A percentile compares a stretch with the other conserved stretches of the same genome.
Evolutionary conservation across 2,888 invertebrate genomes (phyloP).

Genomic region (Hydropsyche betteni): DNA sequence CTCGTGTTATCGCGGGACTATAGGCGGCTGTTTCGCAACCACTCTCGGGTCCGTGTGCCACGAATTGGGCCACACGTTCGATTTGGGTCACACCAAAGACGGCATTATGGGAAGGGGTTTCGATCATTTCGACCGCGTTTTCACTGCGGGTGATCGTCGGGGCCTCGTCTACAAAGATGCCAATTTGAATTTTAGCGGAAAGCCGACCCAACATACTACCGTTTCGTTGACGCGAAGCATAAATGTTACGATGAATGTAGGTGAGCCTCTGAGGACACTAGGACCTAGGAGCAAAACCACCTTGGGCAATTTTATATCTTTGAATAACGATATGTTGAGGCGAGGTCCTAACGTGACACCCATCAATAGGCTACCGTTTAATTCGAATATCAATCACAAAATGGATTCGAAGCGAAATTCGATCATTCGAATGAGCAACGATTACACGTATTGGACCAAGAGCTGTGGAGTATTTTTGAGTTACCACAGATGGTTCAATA

Average conservation of each 20-base stretch:
- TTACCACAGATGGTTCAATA: slow-evolving; percentile 71
- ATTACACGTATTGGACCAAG: slow-evolving; percentile 70
- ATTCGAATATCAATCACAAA: slow-evolving; percentile 59
- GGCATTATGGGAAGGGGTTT: slow-evolving; percentile 95
- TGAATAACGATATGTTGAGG: slow-evolving; percentile 63
- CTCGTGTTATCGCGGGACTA: slow-evolving; percentile 87
- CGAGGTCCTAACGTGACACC: slow-evolving; percentile 65
- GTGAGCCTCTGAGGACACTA: slow-evolving; percentile 64
- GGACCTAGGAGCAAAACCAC: slow-evolving; percentile 66
- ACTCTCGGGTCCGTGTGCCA: slow-evolving; percentile 92
- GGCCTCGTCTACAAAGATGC: slow-evolving; percentile 62
- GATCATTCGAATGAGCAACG: slow-evolving; percentile 62
- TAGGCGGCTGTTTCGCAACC: slow-evolving; percentile 88
- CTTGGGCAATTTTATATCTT: slow-evolving; percentile 64
- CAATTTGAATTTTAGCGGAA: slow-evolving; percentile 68
- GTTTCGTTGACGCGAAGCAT: slow-evolving; percentile 69
- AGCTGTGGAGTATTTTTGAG: slow-evolving; percentile 73
- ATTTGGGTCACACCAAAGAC: slow-evolving; percentile 88
- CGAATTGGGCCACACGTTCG: slow-evolving; percentile 94
- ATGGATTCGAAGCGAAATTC: slow-evolving; percentile 63
- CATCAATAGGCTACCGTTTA: slow-evolving; percentile 66
- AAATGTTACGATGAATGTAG: slow-evolving; percentile 71
- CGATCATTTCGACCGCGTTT: slow-evolving; percentile 82
- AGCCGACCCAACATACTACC: slow-evolving; percentile 71
- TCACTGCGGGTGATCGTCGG: slow-evolving; percentile 70